phyloP scores from a whole-genome alignment of 2,113 vertebrate genomes.

The Percopsis transmontana region DNA sequence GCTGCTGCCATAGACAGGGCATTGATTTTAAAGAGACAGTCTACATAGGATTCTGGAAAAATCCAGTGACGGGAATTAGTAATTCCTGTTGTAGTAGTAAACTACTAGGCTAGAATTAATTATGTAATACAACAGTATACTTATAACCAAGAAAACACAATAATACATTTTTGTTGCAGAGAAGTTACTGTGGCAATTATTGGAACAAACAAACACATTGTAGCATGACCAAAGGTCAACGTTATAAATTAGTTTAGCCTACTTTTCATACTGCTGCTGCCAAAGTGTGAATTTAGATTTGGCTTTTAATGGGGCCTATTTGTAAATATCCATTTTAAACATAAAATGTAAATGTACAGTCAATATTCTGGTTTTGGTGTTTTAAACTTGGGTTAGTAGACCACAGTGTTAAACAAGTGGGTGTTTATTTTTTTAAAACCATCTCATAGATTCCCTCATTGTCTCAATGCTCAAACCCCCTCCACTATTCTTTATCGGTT shows the following conservation, averaged over 20 bases:
- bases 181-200: background rate
- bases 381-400: too few species aligned
- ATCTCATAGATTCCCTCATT: background rate
- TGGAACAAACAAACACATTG: background rate
- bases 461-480: background rate
- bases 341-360: too few species aligned
- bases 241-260: background rate
- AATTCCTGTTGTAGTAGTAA: too few species aligned
- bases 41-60: slow-evolving; percentile 19
- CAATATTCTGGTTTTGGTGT: background rate
- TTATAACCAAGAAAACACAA: background rate
- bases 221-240: background rate
- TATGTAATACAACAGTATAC: background rate
- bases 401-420: background rate
- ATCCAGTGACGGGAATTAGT: background rate
- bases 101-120: too few species aligned
- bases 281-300: background rate
- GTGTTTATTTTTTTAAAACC: background rate
- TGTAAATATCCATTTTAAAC: background rate
- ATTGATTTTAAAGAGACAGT: slow-evolving; percentile 50
- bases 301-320: background rate
- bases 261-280: background rate
- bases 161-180: background rate
- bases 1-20: slow-evolving; percentile 43
- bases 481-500: background rate